These are phyloP conservation scores for Drosophila nigritarsus DNA, from an alignment of 2,888 invertebrate genomes.

Conservation along the genomic window DNA sequence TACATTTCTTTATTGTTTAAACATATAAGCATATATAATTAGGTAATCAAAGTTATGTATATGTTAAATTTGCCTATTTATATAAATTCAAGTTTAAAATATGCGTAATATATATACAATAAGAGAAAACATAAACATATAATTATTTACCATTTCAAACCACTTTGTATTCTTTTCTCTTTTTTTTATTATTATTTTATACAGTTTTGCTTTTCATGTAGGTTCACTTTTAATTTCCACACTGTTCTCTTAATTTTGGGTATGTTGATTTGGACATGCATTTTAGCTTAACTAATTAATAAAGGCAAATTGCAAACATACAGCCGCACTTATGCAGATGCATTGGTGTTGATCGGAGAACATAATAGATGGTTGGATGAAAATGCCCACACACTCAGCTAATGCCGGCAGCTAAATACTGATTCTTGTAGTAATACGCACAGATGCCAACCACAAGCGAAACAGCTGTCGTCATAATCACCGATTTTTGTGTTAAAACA, in stretches of 20 bases:
- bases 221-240: slow-evolving; percentile 1
- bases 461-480: slow-evolving; percentile 85
- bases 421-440: slow-evolving; percentile 85
- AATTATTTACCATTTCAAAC: slow-evolving; percentile 10
- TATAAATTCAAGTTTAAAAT: slow-evolving; percentile 42
- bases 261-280: slow-evolving; percentile 36
- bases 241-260: slow-evolving; percentile 22
- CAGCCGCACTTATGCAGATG: slow-evolving; percentile 59
- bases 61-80: slow-evolving; percentile 30
- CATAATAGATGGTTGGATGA: slow-evolving; percentile 52
- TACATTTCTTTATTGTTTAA: slow-evolving; percentile 10
- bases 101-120: slow-evolving; percentile 35
- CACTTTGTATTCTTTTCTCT: background rate
- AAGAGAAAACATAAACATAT: slow-evolving; percentile 12
- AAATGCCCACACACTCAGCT: slow-evolving; percentile 82
- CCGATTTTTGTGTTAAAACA: slow-evolving; percentile 75
- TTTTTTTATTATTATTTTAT: slow-evolving; percentile 3
- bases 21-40: slow-evolving; percentile 11
- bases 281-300: slow-evolving; percentile 51
- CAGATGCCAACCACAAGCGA: slow-evolving; percentile 84
- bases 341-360: slow-evolving; percentile 59
- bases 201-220: background rate
- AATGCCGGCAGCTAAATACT: slow-evolving; percentile 83
- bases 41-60: slow-evolving; percentile 19
- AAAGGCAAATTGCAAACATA: slow-evolving; percentile 73